Conservation (phyloP, 2,888 invertebrate species). For the Ophion ventricosus region DNA sequence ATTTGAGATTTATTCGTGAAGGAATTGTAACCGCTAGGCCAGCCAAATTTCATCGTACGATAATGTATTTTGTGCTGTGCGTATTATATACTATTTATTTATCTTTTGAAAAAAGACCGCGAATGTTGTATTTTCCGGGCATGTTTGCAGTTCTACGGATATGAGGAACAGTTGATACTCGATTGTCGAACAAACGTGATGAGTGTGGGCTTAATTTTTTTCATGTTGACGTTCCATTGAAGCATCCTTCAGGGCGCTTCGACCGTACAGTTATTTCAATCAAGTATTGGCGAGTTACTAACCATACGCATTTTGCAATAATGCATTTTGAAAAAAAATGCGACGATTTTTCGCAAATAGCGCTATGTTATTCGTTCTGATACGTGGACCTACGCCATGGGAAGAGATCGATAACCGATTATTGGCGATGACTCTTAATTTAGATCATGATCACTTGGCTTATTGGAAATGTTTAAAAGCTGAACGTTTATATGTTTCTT, state of each 20-base stretch:
- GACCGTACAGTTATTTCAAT: background rate
- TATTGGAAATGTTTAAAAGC: background rate
- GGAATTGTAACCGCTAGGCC: conserved; percentile 31
- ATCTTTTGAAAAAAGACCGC: background rate
- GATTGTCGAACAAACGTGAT: conserved; percentile 13
- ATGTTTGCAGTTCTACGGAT: background rate
- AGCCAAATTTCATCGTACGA: conserved; percentile 46
- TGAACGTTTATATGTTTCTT: background rate
- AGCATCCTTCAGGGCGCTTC: background rate
- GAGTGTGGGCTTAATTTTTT: conserved; percentile 41
- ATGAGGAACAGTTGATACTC: conserved; percentile 33
- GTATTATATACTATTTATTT: conserved; percentile 4
- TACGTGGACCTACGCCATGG: background rate
- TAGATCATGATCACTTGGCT: background rate
- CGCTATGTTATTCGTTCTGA: too few relatives aligned
- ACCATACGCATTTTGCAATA: too few relatives aligned
- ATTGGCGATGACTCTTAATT: background rate
- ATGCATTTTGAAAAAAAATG: too few relatives aligned
- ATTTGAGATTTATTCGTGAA: conserved; percentile 41
- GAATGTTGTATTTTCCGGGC: conserved; percentile 32
- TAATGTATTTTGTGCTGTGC: conserved; percentile 13
- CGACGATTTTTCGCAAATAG: too few relatives aligned
- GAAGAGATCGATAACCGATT: background rate
- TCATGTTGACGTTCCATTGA: background rate
- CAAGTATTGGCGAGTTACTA: too few relatives aligned